phyloP scores from a whole-genome alignment of 2,113 vertebrate genomes.

The Shinisaurus crocodilurus region DNA sequence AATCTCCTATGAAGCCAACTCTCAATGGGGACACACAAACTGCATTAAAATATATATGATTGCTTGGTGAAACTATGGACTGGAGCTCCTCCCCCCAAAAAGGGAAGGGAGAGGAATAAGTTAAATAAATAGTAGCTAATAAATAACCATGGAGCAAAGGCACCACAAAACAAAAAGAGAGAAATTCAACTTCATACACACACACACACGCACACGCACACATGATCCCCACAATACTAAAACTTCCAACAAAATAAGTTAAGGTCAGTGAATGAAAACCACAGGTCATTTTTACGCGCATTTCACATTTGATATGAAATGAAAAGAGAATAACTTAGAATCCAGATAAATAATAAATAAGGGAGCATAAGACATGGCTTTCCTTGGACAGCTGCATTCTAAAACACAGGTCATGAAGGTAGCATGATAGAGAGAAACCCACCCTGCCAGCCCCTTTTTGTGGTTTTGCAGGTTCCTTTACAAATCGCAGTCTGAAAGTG shows the following conservation, averaged over 20 bases:
- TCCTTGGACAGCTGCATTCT: constrained; percentile 2
- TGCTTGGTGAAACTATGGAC: background rate
- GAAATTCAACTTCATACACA: constrained; percentile 19
- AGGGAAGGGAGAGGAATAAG: constrained; percentile 62
- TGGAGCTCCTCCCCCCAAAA: background rate
- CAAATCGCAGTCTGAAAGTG: constrained; percentile 1
- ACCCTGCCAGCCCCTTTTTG: background rate
- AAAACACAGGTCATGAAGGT: rapidly evolving
- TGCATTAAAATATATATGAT: background rate
- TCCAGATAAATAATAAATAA: constrained; percentile 58
- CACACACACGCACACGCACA: background rate
- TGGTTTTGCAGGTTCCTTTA: background rate
- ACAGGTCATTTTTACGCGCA: background rate
- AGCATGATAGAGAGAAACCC: background rate
- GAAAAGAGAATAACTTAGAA: constrained; percentile 38
- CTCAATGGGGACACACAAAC: background rate
- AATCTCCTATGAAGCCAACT: background rate
- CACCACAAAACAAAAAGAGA: constrained; percentile 37
- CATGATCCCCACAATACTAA: constrained; percentile 49
- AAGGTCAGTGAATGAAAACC: constrained; percentile 6
- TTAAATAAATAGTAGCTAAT: constrained; percentile 83
- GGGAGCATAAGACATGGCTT: constrained; percentile 10
- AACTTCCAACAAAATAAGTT: constrained; percentile 20
- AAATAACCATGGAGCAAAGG: constrained; percentile 70
- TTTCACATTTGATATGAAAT: constrained; percentile 21